phyloP scores from a whole-genome alignment of 2,888 invertebrate genomes.

The Tubulanus polymorphus region DNA sequence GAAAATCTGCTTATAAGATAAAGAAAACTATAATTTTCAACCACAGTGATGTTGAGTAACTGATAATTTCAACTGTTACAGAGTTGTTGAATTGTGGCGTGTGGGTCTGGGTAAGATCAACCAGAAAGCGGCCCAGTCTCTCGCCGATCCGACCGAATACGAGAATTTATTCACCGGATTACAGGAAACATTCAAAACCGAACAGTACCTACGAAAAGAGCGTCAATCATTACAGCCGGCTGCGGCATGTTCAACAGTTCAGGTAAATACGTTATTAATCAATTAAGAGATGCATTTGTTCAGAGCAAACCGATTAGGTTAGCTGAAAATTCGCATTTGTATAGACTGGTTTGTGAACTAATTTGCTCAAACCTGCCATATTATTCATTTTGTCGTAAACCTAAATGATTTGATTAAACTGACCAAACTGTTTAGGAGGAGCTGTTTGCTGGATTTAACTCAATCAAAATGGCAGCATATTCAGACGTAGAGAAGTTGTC shows the following conservation, averaged over 20 bases:
- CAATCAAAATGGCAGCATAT: no score
- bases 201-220: constrained; percentile 59
- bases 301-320: not conserved
- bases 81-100: constrained; percentile 84
- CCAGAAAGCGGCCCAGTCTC: constrained; percentile 86
- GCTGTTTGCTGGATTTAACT: no score
- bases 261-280: constrained; percentile 52
- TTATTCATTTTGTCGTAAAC: no score
- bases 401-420: no score
- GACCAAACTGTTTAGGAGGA: no score
- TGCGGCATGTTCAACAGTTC: constrained; percentile 56
- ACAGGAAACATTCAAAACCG: constrained; percentile 65
- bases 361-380: not conserved
- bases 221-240: constrained; percentile 58
- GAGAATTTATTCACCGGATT: constrained; percentile 93
- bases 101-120: constrained; percentile 73
- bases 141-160: constrained; percentile 93
- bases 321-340: not conserved
- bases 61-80: no score
- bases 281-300: no score
- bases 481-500: no score
- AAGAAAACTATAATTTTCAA: no score
- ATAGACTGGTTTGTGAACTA: not conserved
- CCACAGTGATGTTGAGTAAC: no score
- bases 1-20: no score